Conservation (phyloP, 2,888 invertebrate genomes). For the Suillia variegata region DNA sequence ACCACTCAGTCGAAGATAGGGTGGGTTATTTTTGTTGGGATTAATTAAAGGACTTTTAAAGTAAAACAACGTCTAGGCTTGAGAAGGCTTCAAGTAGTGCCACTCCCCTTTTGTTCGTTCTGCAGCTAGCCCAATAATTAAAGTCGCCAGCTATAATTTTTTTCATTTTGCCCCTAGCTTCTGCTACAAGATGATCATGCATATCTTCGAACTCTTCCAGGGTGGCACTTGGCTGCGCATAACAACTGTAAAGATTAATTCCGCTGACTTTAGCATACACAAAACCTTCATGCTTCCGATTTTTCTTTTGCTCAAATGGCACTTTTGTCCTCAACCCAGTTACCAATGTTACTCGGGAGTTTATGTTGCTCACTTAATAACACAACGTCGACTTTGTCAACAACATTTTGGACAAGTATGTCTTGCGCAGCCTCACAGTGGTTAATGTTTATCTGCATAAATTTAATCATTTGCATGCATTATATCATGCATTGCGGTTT, state of each 20-base stretch:
- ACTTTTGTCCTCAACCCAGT: conserved; percentile 3
- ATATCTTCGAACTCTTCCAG: not conserved
- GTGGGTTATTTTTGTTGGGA: too few species aligned
- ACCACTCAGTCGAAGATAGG: too few species aligned
- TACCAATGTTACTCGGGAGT: not conserved
- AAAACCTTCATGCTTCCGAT: not conserved
- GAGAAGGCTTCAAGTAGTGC: conserved; percentile 6
- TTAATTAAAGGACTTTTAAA: too few species aligned
- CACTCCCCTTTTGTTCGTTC: conserved; percentile 1
- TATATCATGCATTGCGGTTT: not conserved
- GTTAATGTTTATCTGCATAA: conserved; percentile 2
- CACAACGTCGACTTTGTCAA: not conserved
- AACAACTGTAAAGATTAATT: conserved; percentile 16
- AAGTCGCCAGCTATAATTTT: conserved; percentile 14
- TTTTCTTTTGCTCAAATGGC: not conserved
- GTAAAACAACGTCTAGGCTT: not conserved
- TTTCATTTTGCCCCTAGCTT: not conserved
- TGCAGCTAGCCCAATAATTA: conserved; percentile 12
- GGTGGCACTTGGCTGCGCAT: conserved; percentile 7
- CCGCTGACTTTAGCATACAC: conserved; percentile 1
- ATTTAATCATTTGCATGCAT: not conserved
- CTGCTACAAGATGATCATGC: not conserved
- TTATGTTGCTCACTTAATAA: conserved; percentile 5
- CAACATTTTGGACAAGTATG: not conserved
- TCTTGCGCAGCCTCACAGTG: conserved; percentile 6